These are phyloP conservation scores for Ecdyonurus torrentis DNA, from an alignment of 2,888 invertebrate species.

Conservation along the genomic window DNA sequence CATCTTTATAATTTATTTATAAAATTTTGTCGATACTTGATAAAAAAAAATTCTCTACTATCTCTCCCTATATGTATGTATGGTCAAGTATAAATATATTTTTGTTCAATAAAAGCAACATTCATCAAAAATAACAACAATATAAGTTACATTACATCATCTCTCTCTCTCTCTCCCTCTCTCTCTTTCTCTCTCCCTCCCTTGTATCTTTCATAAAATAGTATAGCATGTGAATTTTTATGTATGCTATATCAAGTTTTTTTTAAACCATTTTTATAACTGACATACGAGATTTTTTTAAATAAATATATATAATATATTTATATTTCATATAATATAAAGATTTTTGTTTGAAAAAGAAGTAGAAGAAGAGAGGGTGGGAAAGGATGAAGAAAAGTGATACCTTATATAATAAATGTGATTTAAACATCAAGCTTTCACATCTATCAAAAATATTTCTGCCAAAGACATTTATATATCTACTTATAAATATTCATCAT, in stretches of 20 bases:
- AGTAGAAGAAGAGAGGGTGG: background rate
- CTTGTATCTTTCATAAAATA: background rate
- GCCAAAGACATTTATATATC: background rate
- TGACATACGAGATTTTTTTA: background rate
- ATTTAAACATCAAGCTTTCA: slow-evolving; percentile 1
- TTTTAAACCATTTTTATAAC: background rate
- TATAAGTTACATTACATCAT: no score
- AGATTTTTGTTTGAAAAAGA: background rate
- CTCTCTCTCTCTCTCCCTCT: no score
- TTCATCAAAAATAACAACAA: no score
- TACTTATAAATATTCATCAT: slow-evolving; percentile 1
- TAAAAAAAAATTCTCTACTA: no score
- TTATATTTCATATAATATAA: background rate
- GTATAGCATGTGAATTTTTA: background rate
- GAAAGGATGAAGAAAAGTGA: background rate
- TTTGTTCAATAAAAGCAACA: no score
- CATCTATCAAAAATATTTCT: background rate
- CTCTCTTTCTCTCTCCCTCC: background rate
- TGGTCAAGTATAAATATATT: no score
- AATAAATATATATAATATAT: background rate
- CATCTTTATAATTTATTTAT: no score
- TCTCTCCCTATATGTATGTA: no score
- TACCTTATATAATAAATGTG: slow-evolving; percentile 1
- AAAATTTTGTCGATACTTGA: no score
- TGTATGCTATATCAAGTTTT: background rate